These are phyloP conservation scores for Agonopterix alstromeriana DNA, from an alignment of 2,888 invertebrate genomes.

Conservation along the genomic window DNA sequence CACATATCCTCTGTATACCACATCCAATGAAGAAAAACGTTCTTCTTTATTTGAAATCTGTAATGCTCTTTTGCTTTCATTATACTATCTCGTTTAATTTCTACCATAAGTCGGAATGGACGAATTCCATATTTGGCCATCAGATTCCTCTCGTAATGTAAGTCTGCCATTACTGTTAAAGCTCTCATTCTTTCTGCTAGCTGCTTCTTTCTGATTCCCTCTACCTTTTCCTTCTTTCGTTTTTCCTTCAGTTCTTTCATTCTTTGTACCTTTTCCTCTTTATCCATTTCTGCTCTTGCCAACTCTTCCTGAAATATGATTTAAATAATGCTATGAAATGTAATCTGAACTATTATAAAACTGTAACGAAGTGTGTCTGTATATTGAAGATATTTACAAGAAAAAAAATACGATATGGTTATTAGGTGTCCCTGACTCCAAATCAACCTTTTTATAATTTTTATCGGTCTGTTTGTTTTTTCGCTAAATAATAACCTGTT, in stretches of 20 bases:
- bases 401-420: too few species aligned
- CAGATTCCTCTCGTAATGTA: constrained; percentile 63
- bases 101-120: constrained; percentile 45
- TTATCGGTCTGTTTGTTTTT: too few species aligned
- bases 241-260: constrained; percentile 79
- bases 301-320: constrained; percentile 48
- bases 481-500: constrained; percentile 37
- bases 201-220: constrained; percentile 78
- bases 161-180: constrained; percentile 67
- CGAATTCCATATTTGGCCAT: constrained; percentile 52
- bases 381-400: too few species aligned
- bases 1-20: constrained; percentile 65
- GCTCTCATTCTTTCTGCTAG: constrained; percentile 59
- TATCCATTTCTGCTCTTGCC: constrained; percentile 73
- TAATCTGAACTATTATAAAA: too few species aligned
- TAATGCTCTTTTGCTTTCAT: constrained; percentile 68
- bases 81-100: constrained; percentile 48
- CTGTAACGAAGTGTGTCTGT: too few species aligned
- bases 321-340: neutral
- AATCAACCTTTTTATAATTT: too few species aligned
- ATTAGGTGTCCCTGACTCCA: too few species aligned
- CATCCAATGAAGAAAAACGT: constrained; percentile 71
- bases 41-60: constrained; percentile 60
- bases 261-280: constrained; percentile 77
- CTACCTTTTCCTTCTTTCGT: constrained; percentile 76